Base-by-base conservation (phyloP, 53 echinoderm and acorn worm genomes). In the Echinarachnius parma region DNA sequence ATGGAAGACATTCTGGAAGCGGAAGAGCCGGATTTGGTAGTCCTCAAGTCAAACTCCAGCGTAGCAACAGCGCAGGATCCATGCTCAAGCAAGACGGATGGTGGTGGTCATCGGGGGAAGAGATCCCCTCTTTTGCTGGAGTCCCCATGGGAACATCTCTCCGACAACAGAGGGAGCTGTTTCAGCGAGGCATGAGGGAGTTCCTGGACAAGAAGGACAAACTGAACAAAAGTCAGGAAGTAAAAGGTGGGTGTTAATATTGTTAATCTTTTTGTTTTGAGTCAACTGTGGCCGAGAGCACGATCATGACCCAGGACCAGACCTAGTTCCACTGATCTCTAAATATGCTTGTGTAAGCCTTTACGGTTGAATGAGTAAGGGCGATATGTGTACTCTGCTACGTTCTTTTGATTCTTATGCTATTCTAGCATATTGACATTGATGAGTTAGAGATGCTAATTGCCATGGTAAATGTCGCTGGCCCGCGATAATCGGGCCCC, bases 101-200 rank as follows among this genome's bases (percentile, higher is more conserved):
- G 28, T 29, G 24, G 21, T 53, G 33, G 2, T 48, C 71, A 1
- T 21, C 21, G 10, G 48, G 26, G 27, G 74, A 56, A 42, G 55
- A 61, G 13, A 81, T 86, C 46, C 86, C 86, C n/a, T 27, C 32
- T n/a, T 81, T 67, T 50, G 81, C 81, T 21, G 86, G 86, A 1
- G 81, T 86, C 15, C 81, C 76, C 9, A 18, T 77, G 81, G 70
- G 54, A 34, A 86, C 81, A 3, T 81, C 81, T 3, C 65, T 86
- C 21, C 36, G 81, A 25, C 86, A 86, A 36, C 86, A 86, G 66
- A 80, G 77, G 34, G 53, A 49, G 21, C 66, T 86, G 4, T 86
- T 58, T 70, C 63, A 69, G 19, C 60, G 56, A 36, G 65, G 48
- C 49, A 75, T 81, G 48, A 75, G 30, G 31, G 81, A 64, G 27